phyloP scores from a whole-genome alignment of 2,888 invertebrate genomes.

The Leuctra nigra region DNA sequence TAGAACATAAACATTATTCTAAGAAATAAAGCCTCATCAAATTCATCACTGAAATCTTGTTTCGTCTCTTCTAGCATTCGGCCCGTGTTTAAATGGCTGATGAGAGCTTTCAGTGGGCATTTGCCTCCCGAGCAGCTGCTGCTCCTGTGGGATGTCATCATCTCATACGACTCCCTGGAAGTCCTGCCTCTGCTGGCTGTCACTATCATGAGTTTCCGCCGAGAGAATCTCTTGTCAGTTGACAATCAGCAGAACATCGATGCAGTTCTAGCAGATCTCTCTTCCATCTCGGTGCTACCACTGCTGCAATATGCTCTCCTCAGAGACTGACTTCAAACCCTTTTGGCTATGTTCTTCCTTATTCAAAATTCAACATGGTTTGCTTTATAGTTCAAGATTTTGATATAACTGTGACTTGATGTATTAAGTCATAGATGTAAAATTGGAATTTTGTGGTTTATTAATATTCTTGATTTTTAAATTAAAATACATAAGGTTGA shows the following conservation, averaged over 20 bases:
- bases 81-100: conserved; percentile 93
- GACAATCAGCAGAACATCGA: conserved; percentile 72
- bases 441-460: too few relatives aligned
- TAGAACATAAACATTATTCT: too few relatives aligned
- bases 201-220: conserved; percentile 76
- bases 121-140: conserved; percentile 87
- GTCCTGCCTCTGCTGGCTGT: conserved; percentile 81
- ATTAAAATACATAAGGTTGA: too few relatives aligned
- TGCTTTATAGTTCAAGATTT: too few relatives aligned
- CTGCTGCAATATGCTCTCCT: conserved; percentile 73
- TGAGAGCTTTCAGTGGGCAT: conserved; percentile 93
- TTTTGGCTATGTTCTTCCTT: too few relatives aligned
- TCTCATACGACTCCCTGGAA: conserved; percentile 89
- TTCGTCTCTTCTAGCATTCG: conserved; percentile 55
- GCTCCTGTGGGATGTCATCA: conserved; percentile 84
- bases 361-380: too few relatives aligned
- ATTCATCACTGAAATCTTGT: too few relatives aligned
- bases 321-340: too few relatives aligned
- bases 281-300: conserved; percentile 79
- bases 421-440: too few relatives aligned
- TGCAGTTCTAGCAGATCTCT: conserved; percentile 79
- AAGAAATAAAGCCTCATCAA: too few relatives aligned
- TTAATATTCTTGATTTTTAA: too few relatives aligned
- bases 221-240: conserved; percentile 72
- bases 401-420: too few relatives aligned